These are phyloP conservation scores for Pangasianodon hypophthalmus DNA, from an alignment of 2,113 vertebrate species.

Conservation along the genomic window DNA sequence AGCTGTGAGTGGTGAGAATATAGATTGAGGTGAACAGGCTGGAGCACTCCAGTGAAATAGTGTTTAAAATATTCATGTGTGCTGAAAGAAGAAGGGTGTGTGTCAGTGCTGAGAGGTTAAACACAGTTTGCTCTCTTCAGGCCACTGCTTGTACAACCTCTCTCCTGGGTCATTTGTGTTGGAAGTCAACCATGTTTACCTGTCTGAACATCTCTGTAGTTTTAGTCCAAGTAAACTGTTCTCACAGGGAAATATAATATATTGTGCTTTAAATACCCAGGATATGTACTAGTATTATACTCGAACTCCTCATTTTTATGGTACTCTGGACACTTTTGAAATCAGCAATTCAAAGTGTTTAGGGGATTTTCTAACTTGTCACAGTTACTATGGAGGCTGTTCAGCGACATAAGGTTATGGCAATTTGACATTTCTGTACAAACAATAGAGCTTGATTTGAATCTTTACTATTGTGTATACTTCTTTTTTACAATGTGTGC, in stretches of 20 bases:
- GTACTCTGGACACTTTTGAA: too few relatives aligned
- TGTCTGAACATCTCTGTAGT: background rate
- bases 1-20: constrained; percentile 18
- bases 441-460: too few relatives aligned
- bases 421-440: too few relatives aligned
- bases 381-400: too few relatives aligned
- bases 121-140: constrained; percentile 2
- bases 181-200: background rate
- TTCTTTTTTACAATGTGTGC: too few relatives aligned
- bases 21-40: constrained; percentile 26
- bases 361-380: background rate
- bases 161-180: background rate
- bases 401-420: background rate
- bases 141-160: background rate
- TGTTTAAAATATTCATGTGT: constrained; percentile 25
- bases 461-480: too few relatives aligned
- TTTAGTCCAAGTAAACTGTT: background rate
- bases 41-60: background rate
- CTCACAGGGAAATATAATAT: background rate
- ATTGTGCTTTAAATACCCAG: background rate
- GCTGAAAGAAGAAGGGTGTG: background rate
- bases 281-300: background rate
- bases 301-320: too few relatives aligned
- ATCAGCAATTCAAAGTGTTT: background rate
- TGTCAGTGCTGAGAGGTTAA: background rate